Conservation (phyloP, 2,888 invertebrate species). For the Coremacera marginata region DNA sequence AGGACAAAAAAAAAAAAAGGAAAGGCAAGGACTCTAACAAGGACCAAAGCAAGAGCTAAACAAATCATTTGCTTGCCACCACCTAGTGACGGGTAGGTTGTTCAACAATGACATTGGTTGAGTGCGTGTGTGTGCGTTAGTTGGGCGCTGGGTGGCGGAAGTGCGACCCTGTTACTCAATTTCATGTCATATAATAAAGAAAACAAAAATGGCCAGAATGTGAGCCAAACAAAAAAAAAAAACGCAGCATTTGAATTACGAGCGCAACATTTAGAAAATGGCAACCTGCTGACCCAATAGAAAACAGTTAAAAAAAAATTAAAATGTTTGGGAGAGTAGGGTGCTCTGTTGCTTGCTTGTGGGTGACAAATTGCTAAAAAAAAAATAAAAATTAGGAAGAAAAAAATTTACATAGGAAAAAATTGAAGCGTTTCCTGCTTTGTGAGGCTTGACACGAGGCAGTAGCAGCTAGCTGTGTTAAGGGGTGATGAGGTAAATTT, state of each 20-base stretch:
- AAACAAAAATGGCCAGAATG: not conserved
- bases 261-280: constrained; percentile 14
- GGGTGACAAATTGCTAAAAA: constrained; percentile 49
- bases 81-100: no score
- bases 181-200: not conserved
- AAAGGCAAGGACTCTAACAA: not conserved
- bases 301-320: not conserved
- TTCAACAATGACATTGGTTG: not conserved
- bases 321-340: no score
- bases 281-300: constrained; percentile 20
- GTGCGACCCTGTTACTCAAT: not conserved
- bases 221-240: not conserved
- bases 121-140: not conserved
- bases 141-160: not conserved
- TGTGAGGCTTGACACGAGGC: no score
- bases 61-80: no score
- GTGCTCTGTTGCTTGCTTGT: constrained; percentile 43
- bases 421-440: no score
- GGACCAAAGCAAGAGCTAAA: no score
- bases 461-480: no score
- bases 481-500: no score
- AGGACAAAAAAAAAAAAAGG: not conserved
- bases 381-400: not conserved
- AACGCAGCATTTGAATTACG: not conserved
- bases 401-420: not conserved